Percentiles rank a stretch among this genome's conserved stretches.
Conservation (phyloP, 2,797 vertebrate species). For the Oreochromis mossambicus region DNA sequence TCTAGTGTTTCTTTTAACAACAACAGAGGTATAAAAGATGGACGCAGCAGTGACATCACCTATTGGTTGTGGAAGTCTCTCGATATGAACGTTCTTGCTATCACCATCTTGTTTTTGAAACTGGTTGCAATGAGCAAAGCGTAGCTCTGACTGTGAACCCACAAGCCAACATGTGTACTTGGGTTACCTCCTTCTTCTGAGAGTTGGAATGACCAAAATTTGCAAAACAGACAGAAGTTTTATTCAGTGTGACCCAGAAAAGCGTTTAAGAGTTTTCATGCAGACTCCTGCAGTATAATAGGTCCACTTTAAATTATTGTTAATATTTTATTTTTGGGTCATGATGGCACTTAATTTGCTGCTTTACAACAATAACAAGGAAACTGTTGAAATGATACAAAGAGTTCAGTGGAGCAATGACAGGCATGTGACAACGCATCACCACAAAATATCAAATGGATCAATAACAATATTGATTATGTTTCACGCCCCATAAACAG, state of each 20-base stretch:
- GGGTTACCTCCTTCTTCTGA: neutral
- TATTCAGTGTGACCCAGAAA: neutral
- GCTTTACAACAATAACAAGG: neutral
- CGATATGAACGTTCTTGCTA: accelerated
- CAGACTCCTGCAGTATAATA: neutral
- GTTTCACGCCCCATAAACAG: neutral
- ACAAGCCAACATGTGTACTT: neutral
- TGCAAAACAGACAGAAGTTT: neutral
- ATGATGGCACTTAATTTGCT: neutral
- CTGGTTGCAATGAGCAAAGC: accelerated
- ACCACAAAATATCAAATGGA: neutral
- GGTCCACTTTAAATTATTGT: neutral
- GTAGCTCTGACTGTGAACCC: neutral
- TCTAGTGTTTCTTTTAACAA: neutral
- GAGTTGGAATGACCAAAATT: neutral
- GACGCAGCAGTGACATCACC: neutral
- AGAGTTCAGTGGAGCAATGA: neutral
- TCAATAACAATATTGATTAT: neutral
- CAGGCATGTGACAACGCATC: constrained; percentile 28
- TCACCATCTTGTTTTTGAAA: neutral
- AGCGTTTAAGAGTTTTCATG: neutral
- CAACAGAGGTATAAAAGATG: neutral
- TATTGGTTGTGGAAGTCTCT: neutral
- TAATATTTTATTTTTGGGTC: neutral
- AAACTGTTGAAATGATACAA: constrained; percentile 3